Conservation (phyloP, 2,113 vertebrate species). For the Helogale parvula region DNA sequence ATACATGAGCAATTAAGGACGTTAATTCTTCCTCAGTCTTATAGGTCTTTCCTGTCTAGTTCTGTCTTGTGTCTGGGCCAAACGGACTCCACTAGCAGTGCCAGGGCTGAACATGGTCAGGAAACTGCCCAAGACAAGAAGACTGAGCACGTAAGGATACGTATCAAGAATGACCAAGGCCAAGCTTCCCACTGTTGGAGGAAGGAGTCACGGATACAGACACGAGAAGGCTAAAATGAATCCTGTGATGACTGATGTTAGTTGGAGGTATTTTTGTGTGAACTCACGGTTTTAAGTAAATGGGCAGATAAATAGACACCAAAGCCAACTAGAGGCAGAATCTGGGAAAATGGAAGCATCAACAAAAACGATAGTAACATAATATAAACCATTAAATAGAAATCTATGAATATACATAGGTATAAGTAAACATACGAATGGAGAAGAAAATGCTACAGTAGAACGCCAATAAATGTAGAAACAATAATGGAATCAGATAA, state of each 20-base stretch:
- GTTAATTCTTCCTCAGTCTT: background rate
- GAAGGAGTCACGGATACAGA: background rate
- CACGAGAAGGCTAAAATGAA: background rate
- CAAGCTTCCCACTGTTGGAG: background rate
- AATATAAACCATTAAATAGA: background rate
- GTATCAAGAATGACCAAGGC: background rate
- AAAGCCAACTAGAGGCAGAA: background rate
- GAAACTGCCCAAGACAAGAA: background rate
- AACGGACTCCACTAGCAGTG: fast-evolving
- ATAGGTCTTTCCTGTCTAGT: background rate
- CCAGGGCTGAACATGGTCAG: background rate
- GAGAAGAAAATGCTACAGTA: background rate
- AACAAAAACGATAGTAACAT: background rate
- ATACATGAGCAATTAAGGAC: background rate
- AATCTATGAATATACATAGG: background rate
- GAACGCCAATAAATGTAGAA: background rate
- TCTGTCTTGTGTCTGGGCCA: background rate
- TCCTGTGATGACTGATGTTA: background rate
- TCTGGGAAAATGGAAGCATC: background rate
- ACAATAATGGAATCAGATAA: background rate
- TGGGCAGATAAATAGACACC: background rate
- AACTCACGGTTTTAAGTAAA: background rate
- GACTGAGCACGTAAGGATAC: background rate
- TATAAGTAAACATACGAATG: background rate
- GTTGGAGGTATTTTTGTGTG: background rate